Percentiles rank a stretch among this genome's conserved stretches.
Evolutionary conservation across 2,888 invertebrate genomes (phyloP).

Genomic region (Boloria euphrosyne): DNA sequence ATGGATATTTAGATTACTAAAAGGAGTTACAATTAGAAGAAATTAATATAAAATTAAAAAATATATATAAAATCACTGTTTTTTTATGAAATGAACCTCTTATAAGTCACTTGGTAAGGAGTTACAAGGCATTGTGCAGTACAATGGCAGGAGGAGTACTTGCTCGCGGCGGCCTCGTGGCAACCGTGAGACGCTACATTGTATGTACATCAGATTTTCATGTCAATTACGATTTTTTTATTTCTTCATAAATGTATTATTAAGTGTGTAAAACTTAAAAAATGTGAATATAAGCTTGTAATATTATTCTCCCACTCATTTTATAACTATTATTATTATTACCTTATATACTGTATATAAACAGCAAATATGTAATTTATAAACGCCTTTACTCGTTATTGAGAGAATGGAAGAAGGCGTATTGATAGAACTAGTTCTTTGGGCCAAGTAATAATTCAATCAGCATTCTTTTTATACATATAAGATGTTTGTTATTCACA

Average conservation of each 20-base stretch:
- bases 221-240: constrained; percentile 7
- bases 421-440: constrained; percentile 16
- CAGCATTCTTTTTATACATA: constrained; percentile 10
- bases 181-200: constrained; percentile 52
- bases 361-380: too few relatives aligned
- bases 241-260: neutral
- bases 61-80: constrained; percentile 24
- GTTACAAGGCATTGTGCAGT: constrained; percentile 75
- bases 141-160: constrained; percentile 74
- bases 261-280: neutral
- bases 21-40: too few relatives aligned
- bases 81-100: constrained; percentile 41
- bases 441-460: constrained; percentile 11
- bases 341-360: too few relatives aligned
- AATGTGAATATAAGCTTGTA: neutral
- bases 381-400: neutral
- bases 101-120: constrained; percentile 70
- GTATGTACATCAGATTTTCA: constrained; percentile 34
- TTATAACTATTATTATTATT: neutral
- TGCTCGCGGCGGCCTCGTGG: constrained; percentile 63
- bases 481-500: constrained; percentile 9
- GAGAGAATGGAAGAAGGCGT: neutral
- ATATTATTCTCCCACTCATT: neutral
- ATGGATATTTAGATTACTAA: too few relatives aligned
- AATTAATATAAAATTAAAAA: neutral